Evolutionary conservation across 1,140 invertebrate genomes (phyloP).

Genomic region (Aphelenchoides fujianensis): DNA sequence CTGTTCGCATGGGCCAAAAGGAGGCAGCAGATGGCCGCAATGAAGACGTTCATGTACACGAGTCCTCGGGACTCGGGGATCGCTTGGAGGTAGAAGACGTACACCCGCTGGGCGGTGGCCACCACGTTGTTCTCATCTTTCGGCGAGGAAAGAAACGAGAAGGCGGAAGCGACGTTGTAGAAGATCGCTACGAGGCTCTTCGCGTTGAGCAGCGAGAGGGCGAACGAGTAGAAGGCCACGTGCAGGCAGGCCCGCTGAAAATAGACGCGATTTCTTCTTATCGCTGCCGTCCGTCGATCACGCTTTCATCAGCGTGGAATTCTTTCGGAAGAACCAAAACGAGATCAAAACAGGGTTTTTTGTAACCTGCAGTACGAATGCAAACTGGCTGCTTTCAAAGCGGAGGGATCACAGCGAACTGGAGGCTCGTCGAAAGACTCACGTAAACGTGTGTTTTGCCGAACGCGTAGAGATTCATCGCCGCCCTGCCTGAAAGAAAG

Average conservation of each 20-base stretch:
- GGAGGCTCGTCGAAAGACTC: no score
- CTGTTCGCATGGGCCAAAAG: not conserved
- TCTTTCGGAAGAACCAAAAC: no score
- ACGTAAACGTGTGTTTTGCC: no score
- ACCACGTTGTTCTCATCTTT: not conserved
- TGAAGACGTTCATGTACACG: not conserved
- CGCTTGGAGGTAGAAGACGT: not conserved
- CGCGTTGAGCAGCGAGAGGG: conserved; percentile 5
- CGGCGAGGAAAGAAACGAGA: not conserved
- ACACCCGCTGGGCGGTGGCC: not conserved
- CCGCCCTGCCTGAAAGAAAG: no score
- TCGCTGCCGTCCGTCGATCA: no score
- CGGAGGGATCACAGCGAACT: no score
- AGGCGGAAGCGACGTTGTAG: not conserved
- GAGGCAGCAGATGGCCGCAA: not conserved
- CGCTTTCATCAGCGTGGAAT: no score
- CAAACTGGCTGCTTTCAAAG: no score
- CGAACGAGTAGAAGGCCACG: not conserved
- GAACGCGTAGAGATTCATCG: no score
- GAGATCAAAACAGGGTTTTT: no score
- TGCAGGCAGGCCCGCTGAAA: not conserved
- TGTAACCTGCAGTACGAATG: no score
- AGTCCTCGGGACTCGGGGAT: not conserved
- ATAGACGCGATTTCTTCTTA: no score
- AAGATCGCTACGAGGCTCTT: not conserved